Base-by-base conservation (phyloP, 2,888 invertebrate species). In the Bellardia pandia region DNA sequence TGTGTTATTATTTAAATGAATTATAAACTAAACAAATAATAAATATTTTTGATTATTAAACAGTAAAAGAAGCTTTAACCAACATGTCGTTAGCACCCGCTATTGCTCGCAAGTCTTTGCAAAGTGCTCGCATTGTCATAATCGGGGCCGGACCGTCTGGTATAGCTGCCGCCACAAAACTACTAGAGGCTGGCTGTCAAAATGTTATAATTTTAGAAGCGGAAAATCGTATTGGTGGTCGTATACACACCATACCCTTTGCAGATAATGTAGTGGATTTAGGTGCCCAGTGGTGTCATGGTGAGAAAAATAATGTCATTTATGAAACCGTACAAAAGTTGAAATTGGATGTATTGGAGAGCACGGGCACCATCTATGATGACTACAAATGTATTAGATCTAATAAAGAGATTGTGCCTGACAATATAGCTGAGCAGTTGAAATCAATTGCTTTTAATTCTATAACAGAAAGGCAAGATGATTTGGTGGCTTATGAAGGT, bases 281-380 rank as follows among this genome's bases (percentile, higher is more conserved):
- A 72, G 97, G 97, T 0, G 97, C 96, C 66, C 96, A 97, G 89
- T 97, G 97, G 97, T 96, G 93, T 71, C 93, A 93, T 66, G 93
- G 97, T 0, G 96, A 96, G 91, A 93, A 95, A 91, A 94, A 94
- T 68, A 96, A 96, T 92, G 90, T 94, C 37, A 95, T 96, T 0
- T 96, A 94, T 89, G 94, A 95, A 60, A 91, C 95, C 69, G 95
- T 95, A 7, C 88, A 91, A 68, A 83, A 91, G 5, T 30, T 68
- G 23, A 13, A n/a, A 60, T 58, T 91, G 53, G 56, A 91, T 69
- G 33, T 93, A 11, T 89, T 93, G n/a, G 91, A 92, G 53, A 72
- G 89, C 2, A 92, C 92, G 0, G 90, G 90, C 16, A 89, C 85
- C 2, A 89, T 90, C n/a, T 93, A 93, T 53, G 91, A 92, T 8